These are phyloP conservation scores for Manis pentadactyla DNA, from an alignment of 2,797 vertebrate species.

Conservation along the genomic window DNA sequence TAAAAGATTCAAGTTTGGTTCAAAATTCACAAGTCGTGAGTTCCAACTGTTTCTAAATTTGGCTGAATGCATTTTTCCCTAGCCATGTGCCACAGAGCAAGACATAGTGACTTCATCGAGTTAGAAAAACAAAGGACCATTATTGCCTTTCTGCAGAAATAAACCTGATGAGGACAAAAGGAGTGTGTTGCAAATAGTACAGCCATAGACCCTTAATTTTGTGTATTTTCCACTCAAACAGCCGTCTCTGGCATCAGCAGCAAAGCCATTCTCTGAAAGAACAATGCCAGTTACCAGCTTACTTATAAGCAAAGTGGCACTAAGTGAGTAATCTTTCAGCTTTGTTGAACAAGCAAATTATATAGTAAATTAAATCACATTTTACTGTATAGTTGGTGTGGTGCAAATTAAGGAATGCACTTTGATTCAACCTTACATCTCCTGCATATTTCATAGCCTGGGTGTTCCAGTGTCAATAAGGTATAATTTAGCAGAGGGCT, in stretches of 20 bases:
- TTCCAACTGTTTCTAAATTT: constrained; percentile 82
- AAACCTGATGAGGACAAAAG: constrained; percentile 75
- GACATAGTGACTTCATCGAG: constrained; percentile 74
- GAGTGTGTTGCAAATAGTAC: constrained; percentile 3
- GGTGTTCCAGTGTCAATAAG: constrained; percentile 30
- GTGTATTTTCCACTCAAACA: constrained; percentile 71
- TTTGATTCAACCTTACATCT: constrained; percentile 76
- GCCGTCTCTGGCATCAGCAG: constrained; percentile 70
- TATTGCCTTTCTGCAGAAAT: constrained; percentile 71
- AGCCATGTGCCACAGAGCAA: constrained; percentile 72
- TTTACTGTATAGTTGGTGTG: constrained; percentile 76
- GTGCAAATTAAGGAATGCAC: constrained; percentile 68
- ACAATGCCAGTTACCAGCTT: constrained; percentile 64
- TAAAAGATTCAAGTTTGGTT: constrained; percentile 82
- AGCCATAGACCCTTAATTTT: constrained; percentile 68
- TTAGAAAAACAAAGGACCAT: constrained; percentile 77
- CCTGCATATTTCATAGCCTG: constrained; percentile 67
- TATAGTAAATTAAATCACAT: constrained; percentile 83
- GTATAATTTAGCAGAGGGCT: constrained; percentile 29
- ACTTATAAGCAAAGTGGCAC: constrained; percentile 76
- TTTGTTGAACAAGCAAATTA: constrained; percentile 84
- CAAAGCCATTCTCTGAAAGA: constrained; percentile 53
- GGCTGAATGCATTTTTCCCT: constrained; percentile 62
- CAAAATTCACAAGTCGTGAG: constrained; percentile 81
- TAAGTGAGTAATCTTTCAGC: constrained; percentile 83